A percentile compares a stretch with the other conserved stretches of the same genome.
Evolutionary conservation across 2,113 vertebrate genomes (phyloP).

Genomic region (Climacteris rufus): DNA sequence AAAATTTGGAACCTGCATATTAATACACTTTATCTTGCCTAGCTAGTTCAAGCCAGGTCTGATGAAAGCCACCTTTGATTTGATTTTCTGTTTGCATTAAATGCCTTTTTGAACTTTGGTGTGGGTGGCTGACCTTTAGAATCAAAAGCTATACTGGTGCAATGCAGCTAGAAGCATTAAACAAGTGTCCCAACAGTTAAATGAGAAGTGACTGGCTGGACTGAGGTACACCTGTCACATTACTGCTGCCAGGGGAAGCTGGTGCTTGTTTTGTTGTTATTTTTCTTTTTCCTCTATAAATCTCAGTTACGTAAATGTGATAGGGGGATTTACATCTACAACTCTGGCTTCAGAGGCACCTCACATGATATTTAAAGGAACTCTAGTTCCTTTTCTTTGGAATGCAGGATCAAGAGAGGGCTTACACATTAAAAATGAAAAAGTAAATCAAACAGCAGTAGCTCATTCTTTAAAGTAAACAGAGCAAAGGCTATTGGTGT

Average conservation of each 20-base stretch:
- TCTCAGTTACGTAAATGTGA: not conserved
- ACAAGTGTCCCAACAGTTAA: not conserved
- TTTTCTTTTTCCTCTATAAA: not conserved
- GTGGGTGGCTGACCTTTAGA: slow-evolving; percentile 44
- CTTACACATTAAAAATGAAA: slow-evolving; percentile 42
- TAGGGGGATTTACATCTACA: not conserved
- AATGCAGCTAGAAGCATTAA: slow-evolving; percentile 12
- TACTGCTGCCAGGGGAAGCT: not conserved
- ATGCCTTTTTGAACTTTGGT: slow-evolving; percentile 22
- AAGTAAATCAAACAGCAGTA: slow-evolving; percentile 43
- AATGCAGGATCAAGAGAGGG: slow-evolving; percentile 8
- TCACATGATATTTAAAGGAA: not conserved
- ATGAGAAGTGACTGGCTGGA: not conserved
- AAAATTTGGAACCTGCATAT: not conserved
- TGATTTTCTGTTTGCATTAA: not conserved
- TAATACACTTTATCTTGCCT: not conserved
- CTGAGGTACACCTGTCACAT: not conserved
- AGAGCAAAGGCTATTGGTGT: slow-evolving; percentile 18
- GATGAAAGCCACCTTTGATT: not conserved
- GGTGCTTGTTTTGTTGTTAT: not conserved
- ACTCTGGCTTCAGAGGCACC: not conserved
- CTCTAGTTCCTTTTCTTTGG: not conserved
- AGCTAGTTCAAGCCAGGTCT: not conserved
- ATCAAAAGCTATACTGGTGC: not conserved
- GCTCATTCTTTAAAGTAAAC: slow-evolving; percentile 62